phyloP scores from a whole-genome alignment of 2,113 vertebrate species.

The Brachyistius frenatus region DNA sequence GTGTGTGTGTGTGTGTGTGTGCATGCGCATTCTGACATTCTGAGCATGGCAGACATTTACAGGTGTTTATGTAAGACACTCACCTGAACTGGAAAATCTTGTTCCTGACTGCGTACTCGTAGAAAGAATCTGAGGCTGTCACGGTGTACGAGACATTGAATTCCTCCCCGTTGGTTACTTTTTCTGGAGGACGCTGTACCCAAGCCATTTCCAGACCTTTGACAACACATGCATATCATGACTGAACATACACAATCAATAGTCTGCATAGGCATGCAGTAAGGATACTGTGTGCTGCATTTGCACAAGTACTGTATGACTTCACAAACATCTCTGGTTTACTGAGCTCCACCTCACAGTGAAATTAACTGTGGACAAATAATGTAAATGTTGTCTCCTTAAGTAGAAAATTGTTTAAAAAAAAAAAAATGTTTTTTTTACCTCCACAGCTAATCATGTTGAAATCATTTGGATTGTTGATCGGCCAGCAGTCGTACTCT shows the following conservation, averaged over 20 bases:
- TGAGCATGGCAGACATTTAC: slow-evolving; percentile 3
- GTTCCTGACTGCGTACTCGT: slow-evolving; percentile 80
- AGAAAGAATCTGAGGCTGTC: slow-evolving; percentile 81
- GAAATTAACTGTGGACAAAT: not conserved
- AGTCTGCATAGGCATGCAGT: no score
- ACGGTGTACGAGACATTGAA: slow-evolving; percentile 85
- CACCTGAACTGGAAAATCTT: slow-evolving; percentile 84
- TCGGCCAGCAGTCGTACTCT: slow-evolving; percentile 85
- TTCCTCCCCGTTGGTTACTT: slow-evolving; percentile 81
- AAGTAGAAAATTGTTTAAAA: no score
- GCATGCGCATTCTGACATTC: no score
- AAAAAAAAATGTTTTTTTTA: slow-evolving; percentile 16
- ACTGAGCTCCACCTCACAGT: not conserved
- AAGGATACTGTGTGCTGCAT: not conserved
- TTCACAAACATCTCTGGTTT: not conserved
- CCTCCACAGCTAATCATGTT: slow-evolving; percentile 85
- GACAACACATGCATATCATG: not conserved
- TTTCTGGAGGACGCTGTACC: slow-evolving; percentile 81
- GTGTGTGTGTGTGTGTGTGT: no score
- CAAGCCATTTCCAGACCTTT: slow-evolving; percentile 85
- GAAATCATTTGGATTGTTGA: slow-evolving; percentile 78
- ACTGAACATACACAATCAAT: not conserved
- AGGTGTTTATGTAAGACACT: slow-evolving; percentile 22
- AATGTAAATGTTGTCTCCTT: no score
- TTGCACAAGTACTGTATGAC: not conserved